Conservation (phyloP, 2,888 invertebrate species). For the Sminthurides aquaticus region DNA sequence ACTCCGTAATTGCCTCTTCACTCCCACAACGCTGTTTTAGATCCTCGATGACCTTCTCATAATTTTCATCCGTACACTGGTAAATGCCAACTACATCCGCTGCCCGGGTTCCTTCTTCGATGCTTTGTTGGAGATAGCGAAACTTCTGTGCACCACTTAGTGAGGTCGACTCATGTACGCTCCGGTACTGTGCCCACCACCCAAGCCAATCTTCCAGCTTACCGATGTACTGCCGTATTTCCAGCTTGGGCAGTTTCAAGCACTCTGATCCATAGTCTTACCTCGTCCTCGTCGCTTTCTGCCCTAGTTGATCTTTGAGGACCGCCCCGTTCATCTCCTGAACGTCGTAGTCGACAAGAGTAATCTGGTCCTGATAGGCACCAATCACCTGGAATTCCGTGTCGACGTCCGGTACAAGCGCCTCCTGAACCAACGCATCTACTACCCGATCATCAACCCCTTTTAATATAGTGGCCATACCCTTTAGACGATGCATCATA, state of each 20-base stretch:
- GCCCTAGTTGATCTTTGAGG: background rate
- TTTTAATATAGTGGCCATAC: background rate
- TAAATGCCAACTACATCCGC: background rate
- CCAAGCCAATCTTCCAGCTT: background rate
- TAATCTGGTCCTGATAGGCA: background rate
- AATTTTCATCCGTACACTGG: slow-evolving; percentile 2
- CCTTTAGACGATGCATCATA: background rate
- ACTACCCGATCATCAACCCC: background rate
- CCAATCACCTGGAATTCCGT: background rate
- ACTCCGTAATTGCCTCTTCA: slow-evolving; percentile 3
- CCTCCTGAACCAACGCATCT: background rate
- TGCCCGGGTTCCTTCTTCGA: slow-evolving; percentile 6
- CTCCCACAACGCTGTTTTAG: slow-evolving; percentile 1
- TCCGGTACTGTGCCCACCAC: slow-evolving; percentile 9
- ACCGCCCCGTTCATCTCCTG: slow-evolving; percentile 1
- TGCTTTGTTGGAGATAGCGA: background rate
- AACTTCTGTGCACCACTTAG: slow-evolving; percentile 1
- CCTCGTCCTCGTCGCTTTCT: background rate
- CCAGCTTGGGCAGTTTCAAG: background rate
- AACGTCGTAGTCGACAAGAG: background rate
- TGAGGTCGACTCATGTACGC: slow-evolving; percentile 5
- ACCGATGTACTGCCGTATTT: background rate
- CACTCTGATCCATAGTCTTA: background rate
- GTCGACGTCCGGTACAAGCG: background rate
- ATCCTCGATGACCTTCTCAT: background rate